These are phyloP conservation scores for Portunus trituberculatus DNA, from an alignment of 1,140 invertebrate species.

Conservation along the genomic window DNA sequence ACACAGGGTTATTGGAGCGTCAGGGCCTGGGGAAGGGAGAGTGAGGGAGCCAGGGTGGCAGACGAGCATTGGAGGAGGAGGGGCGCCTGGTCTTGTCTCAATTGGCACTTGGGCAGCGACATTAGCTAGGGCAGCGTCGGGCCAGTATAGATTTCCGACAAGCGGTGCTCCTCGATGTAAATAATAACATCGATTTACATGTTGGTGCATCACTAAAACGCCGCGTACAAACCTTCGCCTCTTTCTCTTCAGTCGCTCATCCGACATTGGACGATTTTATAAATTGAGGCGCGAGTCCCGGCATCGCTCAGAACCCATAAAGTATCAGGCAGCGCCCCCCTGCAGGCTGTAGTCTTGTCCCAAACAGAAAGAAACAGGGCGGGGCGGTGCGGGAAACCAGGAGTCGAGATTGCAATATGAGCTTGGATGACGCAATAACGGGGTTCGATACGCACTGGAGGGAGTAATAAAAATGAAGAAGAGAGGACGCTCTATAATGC, in stretches of 20 bases:
- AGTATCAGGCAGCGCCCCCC: conserved; percentile 2
- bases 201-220: conserved; percentile 25
- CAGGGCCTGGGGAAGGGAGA: neutral
- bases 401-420: conserved; percentile 70
- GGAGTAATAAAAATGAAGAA: conserved; percentile 71
- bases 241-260: conserved; percentile 53
- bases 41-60: neutral
- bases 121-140: conserved; percentile 41
- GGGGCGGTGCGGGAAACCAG: conserved; percentile 35
- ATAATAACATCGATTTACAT: conserved; percentile 57
- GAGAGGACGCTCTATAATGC: conserved; percentile 57
- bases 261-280: conserved; percentile 58
- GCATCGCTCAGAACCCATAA: conserved; percentile 49
- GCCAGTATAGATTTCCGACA: conserved; percentile 54
- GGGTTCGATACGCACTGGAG: conserved; percentile 68
- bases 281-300: conserved; percentile 43
- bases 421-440: conserved; percentile 66
- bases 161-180: neutral
- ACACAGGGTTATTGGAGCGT: conserved; percentile 20
- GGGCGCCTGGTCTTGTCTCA: conserved; percentile 35
- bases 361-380: conserved; percentile 62
- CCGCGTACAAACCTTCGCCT: conserved; percentile 35
- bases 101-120: conserved; percentile 30
- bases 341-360: conserved; percentile 13
- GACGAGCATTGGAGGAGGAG: neutral